Evolutionary conservation across 37 sponge, comb jelly and placozoan genomes (phyloP), one percentile per base, ranked within the genome.

Genomic region (Lycopodina hypogea): DNA sequence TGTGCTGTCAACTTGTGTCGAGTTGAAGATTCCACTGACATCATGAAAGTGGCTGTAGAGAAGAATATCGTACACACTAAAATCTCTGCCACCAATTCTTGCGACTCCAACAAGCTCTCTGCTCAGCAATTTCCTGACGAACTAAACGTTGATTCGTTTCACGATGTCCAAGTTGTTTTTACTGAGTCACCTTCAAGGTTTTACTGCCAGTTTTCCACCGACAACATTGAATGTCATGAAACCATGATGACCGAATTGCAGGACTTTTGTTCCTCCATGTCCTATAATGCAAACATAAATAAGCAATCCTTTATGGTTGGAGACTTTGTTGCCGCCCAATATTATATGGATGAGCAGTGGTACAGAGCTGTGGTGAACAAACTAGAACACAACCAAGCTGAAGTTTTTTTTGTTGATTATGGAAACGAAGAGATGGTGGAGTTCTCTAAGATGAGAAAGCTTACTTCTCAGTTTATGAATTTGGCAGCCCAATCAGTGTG

Each of bases 391-490:
- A 28, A 51, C 37, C 45, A 22, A 40, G 75, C 39, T 8, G 23
- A 39, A 15, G 68, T 77, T 2, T 18, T 62, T 11, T 85, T 78
- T 51, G 74, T 89, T 23, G 90, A 89, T 73, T 86, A 86, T 50
- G 91, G 91, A n/a, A 90, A 90, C 74, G 18, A 22, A 19, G 90
- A 90, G 60, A 21, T 24, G 2, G 67, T 78, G 1, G 29, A 68
- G 0, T 26, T 34, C 36, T 58, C 19, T 14, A 67, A 40, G 41
- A 42, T 89, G 19, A 48, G 35, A 22, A 19, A 21, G 37, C 80
- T 90, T 50, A 35, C 62, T 18, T 45, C 71, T 19, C 57, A 72
- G 50, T 78, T 81, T 52, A 35, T 67, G 23, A 58, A 81, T 9
- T 48, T 90, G 32, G 78, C 78, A 6, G 78, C 86, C 4, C 86